Conservation (phyloP, 2,113 vertebrate species). For the Mirounga angustirostris region DNA sequence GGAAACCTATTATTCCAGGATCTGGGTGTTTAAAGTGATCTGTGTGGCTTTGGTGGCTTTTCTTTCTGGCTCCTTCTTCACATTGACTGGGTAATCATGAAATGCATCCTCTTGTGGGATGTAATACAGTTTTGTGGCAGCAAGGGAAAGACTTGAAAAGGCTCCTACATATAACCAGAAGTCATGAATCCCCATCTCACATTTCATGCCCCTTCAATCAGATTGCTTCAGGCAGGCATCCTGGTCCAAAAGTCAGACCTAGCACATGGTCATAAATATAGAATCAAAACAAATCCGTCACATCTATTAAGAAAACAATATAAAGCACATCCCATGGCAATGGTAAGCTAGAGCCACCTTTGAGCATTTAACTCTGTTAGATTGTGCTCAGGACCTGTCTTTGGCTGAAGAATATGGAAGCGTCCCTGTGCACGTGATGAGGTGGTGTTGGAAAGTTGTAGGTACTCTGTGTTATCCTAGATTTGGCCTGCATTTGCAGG, state of each 20-base stretch:
- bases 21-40: slow-evolving; percentile 25
- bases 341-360: not conserved
- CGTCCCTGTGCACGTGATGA: not conserved
- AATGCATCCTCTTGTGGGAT: not conserved
- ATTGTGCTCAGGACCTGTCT: not conserved
- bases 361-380: not conserved
- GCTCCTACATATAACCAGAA: not conserved
- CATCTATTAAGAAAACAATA: not conserved
- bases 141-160: slow-evolving; percentile 29
- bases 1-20: slow-evolving; percentile 42
- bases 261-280: not conserved
- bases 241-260: not conserved
- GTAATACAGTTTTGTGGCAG: not conserved
- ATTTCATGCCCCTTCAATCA: not conserved
- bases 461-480: not conserved
- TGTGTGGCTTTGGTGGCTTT: not conserved
- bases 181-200: not conserved
- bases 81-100: not conserved
- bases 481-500: not conserved
- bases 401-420: not conserved
- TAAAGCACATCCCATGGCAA: not conserved
- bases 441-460: not conserved
- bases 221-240: not conserved
- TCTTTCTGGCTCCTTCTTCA: not conserved
- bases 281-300: slow-evolving; percentile 13